Evolutionary conservation across 30 jellyfish, hydroid and myxozoan species (phyloP).

Genomic region (Turritopsis dohrnii): DNA sequence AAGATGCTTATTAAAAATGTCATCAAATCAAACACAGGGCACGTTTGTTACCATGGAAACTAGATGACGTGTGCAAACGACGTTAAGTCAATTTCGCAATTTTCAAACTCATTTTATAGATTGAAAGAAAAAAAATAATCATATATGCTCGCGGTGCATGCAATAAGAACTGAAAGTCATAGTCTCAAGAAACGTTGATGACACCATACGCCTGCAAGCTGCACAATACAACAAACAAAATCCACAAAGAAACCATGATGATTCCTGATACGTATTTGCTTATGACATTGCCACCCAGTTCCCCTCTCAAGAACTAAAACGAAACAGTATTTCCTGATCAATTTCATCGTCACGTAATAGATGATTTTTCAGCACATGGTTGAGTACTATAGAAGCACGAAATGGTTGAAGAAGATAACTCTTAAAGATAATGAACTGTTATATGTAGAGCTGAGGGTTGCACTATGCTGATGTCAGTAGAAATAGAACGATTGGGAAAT

Average conservation of each 20-base stretch:
- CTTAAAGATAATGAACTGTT: too few species aligned
- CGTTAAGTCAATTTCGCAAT: too few species aligned
- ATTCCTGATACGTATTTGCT: constrained; percentile 55
- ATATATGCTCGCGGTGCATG: background rate
- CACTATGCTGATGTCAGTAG: too few species aligned
- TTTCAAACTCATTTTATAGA: too few species aligned
- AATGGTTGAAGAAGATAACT: too few species aligned
- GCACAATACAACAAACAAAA: constrained; percentile 49
- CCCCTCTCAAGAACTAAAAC: constrained; percentile 57
- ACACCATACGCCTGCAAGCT: constrained; percentile 47
- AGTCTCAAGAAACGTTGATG: constrained; percentile 20
- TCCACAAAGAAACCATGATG: constrained; percentile 47
- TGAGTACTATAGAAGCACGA: background rate
- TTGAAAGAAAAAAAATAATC: background rate
- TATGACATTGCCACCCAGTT: constrained; percentile 62
- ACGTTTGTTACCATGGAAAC: too few species aligned
- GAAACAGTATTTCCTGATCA: background rate
- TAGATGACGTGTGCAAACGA: too few species aligned
- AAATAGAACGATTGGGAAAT: too few species aligned
- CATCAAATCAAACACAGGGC: too few species aligned
- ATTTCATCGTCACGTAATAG: background rate
- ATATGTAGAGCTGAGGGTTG: too few species aligned
- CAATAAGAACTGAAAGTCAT: background rate
- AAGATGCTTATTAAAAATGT: too few species aligned
- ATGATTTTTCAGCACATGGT: background rate